phyloP scores from a whole-genome alignment of 2,113 vertebrate species.

The Lepus timidus region DNA sequence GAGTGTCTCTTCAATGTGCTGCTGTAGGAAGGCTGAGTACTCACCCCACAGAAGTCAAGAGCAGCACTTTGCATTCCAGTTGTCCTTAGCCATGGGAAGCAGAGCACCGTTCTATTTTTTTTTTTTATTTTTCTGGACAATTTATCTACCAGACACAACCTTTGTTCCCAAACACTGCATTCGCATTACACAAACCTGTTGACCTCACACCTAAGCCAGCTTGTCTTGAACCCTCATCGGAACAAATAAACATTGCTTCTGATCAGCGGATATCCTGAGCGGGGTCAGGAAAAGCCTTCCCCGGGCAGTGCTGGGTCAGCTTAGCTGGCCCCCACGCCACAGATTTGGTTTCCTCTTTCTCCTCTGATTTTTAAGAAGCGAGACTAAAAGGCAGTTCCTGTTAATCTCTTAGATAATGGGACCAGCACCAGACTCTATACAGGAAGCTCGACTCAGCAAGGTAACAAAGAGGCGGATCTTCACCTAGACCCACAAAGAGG shows the following conservation, averaged over 20 bases:
- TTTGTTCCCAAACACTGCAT: constrained; percentile 70
- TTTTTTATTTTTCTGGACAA: constrained; percentile 56
- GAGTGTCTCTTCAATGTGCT: background rate
- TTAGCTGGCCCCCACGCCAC: background rate
- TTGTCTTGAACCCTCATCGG: constrained; percentile 72
- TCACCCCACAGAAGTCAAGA: background rate
- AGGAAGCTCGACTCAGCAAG: constrained; percentile 47
- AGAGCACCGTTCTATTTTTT: constrained; percentile 36
- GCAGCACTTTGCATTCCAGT: background rate
- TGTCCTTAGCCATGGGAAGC: background rate
- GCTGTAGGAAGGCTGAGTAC: background rate
- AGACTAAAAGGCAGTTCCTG: constrained; percentile 66
- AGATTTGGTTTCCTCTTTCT: constrained; percentile 71
- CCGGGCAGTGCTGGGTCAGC: constrained; percentile 61
- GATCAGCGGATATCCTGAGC: constrained; percentile 79
- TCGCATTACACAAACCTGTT: constrained; percentile 56
- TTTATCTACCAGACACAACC: constrained; percentile 61
- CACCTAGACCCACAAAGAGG: background rate
- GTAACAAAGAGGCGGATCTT: background rate
- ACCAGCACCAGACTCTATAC: background rate
- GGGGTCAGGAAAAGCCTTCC: constrained; percentile 77
- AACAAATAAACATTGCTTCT: constrained; percentile 77
- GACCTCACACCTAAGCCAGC: constrained; percentile 71
- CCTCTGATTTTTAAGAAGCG: constrained; percentile 58
- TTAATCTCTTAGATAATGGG: constrained; percentile 55